phyloP scores from a whole-genome alignment of 1,140 invertebrate genomes.

The Melanaphis sacchari region DNA sequence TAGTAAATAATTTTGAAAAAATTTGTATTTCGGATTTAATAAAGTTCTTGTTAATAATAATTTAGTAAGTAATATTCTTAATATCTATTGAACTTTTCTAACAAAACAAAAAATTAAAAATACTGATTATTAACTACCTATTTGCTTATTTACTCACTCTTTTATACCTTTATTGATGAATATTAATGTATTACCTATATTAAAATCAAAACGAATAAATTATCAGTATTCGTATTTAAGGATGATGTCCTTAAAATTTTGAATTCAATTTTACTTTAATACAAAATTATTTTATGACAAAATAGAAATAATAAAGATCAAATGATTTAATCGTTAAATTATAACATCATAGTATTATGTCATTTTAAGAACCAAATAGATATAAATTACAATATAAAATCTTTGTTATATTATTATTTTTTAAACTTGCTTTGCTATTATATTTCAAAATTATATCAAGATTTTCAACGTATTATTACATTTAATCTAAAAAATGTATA shows the following conservation, averaged over 20 bases:
- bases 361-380: too few relatives aligned
- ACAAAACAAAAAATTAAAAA: too few relatives aligned
- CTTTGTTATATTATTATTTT: neutral
- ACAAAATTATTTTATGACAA: too few relatives aligned
- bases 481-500: neutral
- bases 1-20: too few relatives aligned
- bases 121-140: too few relatives aligned
- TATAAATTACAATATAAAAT: neutral
- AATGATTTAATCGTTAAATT: neutral
- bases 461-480: neutral
- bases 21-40: neutral
- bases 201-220: neutral
- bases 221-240: neutral
- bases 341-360: neutral
- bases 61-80: neutral
- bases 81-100: neutral
- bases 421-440: neutral
- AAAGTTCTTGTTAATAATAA: neutral
- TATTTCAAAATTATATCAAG: neutral
- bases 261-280: neutral
- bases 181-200: neutral
- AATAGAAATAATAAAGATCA: neutral
- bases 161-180: neutral
- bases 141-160: neutral
- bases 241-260: neutral